Conservation (phyloP, 2,113 vertebrate genomes). For the Mus pahari region DNA sequence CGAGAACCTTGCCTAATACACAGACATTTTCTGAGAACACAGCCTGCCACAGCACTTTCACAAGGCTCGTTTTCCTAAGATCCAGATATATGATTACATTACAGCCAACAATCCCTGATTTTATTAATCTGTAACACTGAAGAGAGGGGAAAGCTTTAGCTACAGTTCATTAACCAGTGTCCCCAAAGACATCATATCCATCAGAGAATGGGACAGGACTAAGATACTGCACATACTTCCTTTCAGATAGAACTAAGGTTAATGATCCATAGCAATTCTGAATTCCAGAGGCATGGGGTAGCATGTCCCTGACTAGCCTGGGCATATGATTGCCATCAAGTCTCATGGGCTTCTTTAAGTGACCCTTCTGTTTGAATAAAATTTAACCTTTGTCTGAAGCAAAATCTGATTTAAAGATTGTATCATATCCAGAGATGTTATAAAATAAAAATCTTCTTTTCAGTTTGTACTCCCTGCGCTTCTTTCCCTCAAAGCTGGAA, state of each 20-base stretch:
- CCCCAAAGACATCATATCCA: neutral
- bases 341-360: neutral
- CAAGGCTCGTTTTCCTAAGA: neutral
- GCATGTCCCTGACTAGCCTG: neutral
- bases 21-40: neutral
- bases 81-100: neutral
- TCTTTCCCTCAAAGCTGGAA: neutral
- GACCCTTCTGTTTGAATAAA: neutral
- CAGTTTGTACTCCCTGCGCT: neutral
- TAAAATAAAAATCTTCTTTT: neutral
- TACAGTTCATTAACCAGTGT: neutral
- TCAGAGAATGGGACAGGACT: neutral
- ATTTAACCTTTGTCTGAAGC: neutral
- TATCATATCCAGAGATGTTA: neutral
- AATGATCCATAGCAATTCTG: neutral
- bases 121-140: neutral
- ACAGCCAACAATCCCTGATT: neutral
- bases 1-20: neutral
- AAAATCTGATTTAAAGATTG: neutral
- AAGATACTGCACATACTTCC: neutral
- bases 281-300: neutral
- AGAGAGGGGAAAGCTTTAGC: neutral
- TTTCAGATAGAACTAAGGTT: neutral
- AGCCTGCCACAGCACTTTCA: neutral
- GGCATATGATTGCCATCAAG: neutral